phyloP scores from a whole-genome alignment of 2,888 invertebrate species.

The Spodoptera picta region DNA sequence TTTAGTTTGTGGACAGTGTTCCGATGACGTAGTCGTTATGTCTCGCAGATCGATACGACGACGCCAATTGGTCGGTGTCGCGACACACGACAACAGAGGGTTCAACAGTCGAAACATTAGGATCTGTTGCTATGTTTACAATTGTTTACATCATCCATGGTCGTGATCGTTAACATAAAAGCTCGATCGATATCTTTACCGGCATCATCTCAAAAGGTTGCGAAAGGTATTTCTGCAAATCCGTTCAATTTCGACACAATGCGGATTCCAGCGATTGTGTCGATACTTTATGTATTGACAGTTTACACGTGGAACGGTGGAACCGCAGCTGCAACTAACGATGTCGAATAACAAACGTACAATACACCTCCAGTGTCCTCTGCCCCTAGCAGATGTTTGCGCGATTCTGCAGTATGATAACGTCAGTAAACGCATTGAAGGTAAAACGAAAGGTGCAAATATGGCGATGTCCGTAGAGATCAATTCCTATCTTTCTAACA shows the following conservation, averaged over 20 bases:
- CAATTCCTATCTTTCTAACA: conserved; percentile 35
- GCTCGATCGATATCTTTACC: conserved; percentile 25
- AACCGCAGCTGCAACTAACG: conserved; percentile 74
- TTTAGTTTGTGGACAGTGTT: conserved; percentile 62
- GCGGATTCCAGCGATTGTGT: conserved; percentile 63
- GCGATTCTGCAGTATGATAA: conserved; percentile 47
- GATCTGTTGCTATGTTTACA: conserved; percentile 69
- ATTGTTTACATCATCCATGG: conserved; percentile 35
- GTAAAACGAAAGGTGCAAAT: conserved; percentile 18
- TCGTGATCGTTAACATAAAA: conserved; percentile 24
- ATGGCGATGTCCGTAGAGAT: conserved; percentile 21
- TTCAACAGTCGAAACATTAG: conserved; percentile 65
- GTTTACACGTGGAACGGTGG: conserved; percentile 62
- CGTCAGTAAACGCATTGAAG: conserved; percentile 22
- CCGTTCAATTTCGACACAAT: conserved; percentile 67
- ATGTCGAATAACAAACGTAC: conserved; percentile 45
- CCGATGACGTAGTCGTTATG: conserved; percentile 67
- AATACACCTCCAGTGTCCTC: conserved; percentile 49
- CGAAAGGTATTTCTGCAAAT: conserved; percentile 57
- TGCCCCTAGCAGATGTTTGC: conserved; percentile 52
- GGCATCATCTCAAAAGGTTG: conserved; percentile 33
- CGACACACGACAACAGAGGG: conserved; percentile 66
- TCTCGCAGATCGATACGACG: conserved; percentile 79
- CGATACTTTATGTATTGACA: conserved; percentile 60
- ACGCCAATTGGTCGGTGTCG: conserved; percentile 77